Conservation (phyloP, 2,888 invertebrate genomes). For the Lycaena phlaeas region DNA sequence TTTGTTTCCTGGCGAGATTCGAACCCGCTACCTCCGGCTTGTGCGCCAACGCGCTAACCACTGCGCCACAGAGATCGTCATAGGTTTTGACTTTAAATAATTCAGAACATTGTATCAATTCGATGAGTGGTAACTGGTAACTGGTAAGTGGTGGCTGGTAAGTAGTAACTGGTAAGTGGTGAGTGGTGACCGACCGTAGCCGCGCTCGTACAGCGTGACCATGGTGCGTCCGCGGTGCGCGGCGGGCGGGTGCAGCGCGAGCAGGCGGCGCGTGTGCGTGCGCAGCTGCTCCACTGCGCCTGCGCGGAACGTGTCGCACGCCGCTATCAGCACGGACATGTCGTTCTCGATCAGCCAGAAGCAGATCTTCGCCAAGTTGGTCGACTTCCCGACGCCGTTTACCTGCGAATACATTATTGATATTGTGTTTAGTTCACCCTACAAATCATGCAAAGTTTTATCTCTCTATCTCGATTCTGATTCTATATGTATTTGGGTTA, state of each 20-base stretch:
- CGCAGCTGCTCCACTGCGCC: conserved; percentile 98
- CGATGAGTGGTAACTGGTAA: too few species aligned
- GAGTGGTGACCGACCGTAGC: conserved; percentile 79
- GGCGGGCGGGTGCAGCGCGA: conserved; percentile 90
- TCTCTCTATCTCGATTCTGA: background rate
- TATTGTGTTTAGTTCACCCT: background rate
- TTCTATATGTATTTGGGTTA: too few species aligned
- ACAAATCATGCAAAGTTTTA: too few species aligned
- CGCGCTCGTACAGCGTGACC: conserved; percentile 98
- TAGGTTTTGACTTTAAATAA: too few species aligned
- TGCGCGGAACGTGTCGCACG: conserved; percentile 99
- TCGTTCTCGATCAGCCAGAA: conserved; percentile 99
- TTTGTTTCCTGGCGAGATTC: too few species aligned
- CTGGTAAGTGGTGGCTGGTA: too few species aligned
- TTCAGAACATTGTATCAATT: too few species aligned
- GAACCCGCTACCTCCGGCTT: too few species aligned
- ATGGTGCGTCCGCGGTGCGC: conserved; percentile 80
- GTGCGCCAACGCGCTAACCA: too few species aligned
- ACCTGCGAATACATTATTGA: conserved; percentile 51
- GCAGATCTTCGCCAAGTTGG: conserved; percentile 98
- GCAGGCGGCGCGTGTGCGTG: conserved; percentile 93
- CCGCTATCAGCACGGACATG: conserved; percentile 95
- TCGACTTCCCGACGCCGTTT: conserved; percentile 99
- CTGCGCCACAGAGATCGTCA: too few species aligned
- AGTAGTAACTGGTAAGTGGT: too few species aligned